Conservation (phyloP, 2,888 invertebrate genomes). For the Thumatha senex region DNA sequence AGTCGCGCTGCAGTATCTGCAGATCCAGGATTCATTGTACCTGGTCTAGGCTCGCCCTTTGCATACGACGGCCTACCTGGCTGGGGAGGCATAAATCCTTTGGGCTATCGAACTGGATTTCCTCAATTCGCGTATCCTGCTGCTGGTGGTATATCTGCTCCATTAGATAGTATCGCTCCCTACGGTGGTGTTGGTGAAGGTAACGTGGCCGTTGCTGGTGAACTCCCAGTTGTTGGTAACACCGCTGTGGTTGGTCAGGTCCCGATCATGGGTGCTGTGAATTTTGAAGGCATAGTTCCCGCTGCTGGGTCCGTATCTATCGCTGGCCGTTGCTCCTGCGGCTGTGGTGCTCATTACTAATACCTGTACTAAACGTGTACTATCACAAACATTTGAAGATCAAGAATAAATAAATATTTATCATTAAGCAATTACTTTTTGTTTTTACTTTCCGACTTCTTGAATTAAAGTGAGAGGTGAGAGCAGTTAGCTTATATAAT, state of each 20-base stretch:
- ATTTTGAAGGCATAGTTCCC: background rate
- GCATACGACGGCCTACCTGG: background rate
- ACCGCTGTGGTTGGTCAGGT: conserved; percentile 7
- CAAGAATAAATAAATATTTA: too few species aligned
- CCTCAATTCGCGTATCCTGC: background rate
- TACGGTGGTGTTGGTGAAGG: conserved; percentile 5
- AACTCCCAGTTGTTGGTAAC: conserved; percentile 4
- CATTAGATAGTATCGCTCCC: too few species aligned
- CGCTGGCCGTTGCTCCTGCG: conserved; percentile 28
- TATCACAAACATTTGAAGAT: background rate
- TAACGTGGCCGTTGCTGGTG: conserved; percentile 4
- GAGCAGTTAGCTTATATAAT: too few species aligned
- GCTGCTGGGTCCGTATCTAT: conserved; percentile 50
- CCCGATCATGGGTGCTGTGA: conserved; percentile 14
- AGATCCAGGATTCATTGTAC: background rate
- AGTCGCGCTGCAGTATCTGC: background rate
- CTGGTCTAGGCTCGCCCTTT: background rate
- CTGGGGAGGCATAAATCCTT: conserved; percentile 3
- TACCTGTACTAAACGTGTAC: too few species aligned
- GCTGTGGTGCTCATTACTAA: background rate
- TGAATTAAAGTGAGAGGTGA: too few species aligned
- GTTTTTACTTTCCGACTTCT: too few species aligned
- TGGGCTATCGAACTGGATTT: background rate
- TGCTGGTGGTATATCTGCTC: background rate
- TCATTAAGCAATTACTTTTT: too few species aligned